These are phyloP conservation scores for Australoheros scitulus DNA, from an alignment of 2,113 vertebrate species.

Conservation along the genomic window DNA sequence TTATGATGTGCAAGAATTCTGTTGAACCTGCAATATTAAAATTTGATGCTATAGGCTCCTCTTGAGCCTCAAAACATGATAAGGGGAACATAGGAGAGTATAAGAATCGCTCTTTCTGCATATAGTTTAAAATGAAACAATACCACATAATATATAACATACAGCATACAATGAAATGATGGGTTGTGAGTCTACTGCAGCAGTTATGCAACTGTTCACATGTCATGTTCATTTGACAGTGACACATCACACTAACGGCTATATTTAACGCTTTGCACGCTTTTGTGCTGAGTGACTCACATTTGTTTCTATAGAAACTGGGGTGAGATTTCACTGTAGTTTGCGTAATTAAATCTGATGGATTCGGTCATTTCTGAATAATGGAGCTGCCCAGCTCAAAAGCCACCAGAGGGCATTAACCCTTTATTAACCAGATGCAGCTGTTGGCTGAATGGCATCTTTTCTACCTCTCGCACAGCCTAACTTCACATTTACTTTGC, in stretches of 20 bases:
- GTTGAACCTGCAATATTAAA: not conserved
- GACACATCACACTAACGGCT: conserved; percentile 59
- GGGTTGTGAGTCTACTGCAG: conserved; percentile 22
- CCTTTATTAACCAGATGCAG: not conserved
- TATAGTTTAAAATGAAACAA: not conserved
- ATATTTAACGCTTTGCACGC: conserved; percentile 64
- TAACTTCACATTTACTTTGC: conserved; percentile 1
- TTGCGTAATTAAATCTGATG: conserved; percentile 62
- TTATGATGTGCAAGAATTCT: not conserved
- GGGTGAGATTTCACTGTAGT: conserved; percentile 45
- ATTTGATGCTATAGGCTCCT: not conserved
- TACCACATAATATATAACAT: not conserved
- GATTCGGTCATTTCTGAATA: conserved; percentile 53
- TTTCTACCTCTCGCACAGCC: not conserved
- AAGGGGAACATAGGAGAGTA: not conserved
- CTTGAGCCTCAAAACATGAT: not conserved
- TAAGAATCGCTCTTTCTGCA: not conserved
- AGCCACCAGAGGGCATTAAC: conserved; percentile 62
- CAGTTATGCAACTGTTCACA: conserved; percentile 54
- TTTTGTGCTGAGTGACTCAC: conserved; percentile 55
- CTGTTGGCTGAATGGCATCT: not conserved
- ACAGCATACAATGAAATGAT: not conserved
- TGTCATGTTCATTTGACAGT: conserved; percentile 49
- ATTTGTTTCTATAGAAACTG: conserved; percentile 70
- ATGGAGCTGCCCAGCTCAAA: conserved; percentile 39